A percentile compares a stretch with the other conserved stretches of the same genome.
These are phyloP conservation scores for Genyomyrus donnyi DNA, from an alignment of 2,113 vertebrate species.

Conservation along the genomic window DNA sequence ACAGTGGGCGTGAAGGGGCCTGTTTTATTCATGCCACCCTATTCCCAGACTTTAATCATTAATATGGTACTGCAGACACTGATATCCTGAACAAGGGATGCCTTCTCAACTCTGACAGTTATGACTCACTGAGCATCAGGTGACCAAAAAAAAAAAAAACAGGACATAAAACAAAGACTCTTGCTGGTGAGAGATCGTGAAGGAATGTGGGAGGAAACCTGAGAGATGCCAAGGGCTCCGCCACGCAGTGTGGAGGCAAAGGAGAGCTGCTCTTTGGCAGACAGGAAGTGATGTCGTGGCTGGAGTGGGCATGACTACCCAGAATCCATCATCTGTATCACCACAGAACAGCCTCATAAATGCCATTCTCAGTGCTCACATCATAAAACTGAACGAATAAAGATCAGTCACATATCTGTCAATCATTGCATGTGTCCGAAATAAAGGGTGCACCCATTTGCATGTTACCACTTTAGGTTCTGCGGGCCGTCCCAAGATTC, in stretches of 20 bases:
- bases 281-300: neutral
- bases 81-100: neutral
- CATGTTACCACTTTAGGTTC: neutral
- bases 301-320: neutral
- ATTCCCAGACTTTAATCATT: slow-evolving; percentile 23
- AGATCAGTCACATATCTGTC: neutral
- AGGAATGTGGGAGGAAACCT: neutral
- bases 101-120: neutral
- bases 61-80: neutral
- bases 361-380: neutral
- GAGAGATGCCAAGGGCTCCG: neutral
- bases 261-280: neutral
- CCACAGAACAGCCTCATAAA: neutral
- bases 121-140: neutral
- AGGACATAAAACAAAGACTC: neutral
- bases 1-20: neutral
- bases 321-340: neutral
- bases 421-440: neutral
- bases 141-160: neutral
- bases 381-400: neutral
- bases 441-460: neutral
- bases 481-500: neutral
- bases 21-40: slow-evolving; percentile 21
- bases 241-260: neutral
- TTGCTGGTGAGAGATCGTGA: neutral